phyloP scores from a whole-genome alignment of 2,888 invertebrate species.

The Oxycera nigricornis region DNA sequence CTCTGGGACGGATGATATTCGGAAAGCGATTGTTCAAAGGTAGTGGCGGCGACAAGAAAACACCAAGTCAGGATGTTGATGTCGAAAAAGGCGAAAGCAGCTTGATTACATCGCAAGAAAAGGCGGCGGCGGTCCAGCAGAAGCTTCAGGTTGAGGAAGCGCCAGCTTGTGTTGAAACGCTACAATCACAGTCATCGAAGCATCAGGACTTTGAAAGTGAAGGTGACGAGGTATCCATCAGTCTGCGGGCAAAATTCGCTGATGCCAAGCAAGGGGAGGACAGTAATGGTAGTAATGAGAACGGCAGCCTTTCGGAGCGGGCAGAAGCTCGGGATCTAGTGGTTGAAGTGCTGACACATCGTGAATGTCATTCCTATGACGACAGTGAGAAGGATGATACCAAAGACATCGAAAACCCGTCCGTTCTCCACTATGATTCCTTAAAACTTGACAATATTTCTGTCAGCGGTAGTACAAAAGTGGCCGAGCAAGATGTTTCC shows the following conservation, averaged over 20 bases:
- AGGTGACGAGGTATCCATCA: conserved; percentile 34
- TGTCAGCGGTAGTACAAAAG: conserved; percentile 28
- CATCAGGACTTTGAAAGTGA: conserved; percentile 37
- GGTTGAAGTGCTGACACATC: conserved; percentile 58
- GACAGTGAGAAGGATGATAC: conserved; percentile 45
- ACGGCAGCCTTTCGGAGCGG: conserved; percentile 46
- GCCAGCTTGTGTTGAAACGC: not conserved
- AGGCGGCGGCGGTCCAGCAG: conserved; percentile 35
- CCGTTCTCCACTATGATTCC: not conserved
- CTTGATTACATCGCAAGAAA: conserved; percentile 32
- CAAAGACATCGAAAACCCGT: conserved; percentile 39
- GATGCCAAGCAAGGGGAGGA: conserved; percentile 50
- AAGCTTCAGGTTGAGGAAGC: not conserved
- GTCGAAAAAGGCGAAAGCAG: conserved; percentile 40
- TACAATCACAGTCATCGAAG: not conserved
- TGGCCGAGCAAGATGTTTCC: conserved; percentile 44
- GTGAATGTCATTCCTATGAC: conserved; percentile 46
- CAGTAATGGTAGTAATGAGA: conserved; percentile 57
- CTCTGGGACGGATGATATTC: conserved; percentile 58
- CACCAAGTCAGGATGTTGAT: conserved; percentile 43
- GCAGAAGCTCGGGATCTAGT: conserved; percentile 53
- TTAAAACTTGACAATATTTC: conserved; percentile 43
- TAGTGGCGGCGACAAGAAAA: conserved; percentile 43
- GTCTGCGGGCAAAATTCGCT: conserved; percentile 22
- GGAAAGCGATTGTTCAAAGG: conserved; percentile 55